Evolutionary conservation across 2,113 vertebrate genomes (phyloP).

Genomic region (Hypocryptadius cinnamomeus): DNA sequence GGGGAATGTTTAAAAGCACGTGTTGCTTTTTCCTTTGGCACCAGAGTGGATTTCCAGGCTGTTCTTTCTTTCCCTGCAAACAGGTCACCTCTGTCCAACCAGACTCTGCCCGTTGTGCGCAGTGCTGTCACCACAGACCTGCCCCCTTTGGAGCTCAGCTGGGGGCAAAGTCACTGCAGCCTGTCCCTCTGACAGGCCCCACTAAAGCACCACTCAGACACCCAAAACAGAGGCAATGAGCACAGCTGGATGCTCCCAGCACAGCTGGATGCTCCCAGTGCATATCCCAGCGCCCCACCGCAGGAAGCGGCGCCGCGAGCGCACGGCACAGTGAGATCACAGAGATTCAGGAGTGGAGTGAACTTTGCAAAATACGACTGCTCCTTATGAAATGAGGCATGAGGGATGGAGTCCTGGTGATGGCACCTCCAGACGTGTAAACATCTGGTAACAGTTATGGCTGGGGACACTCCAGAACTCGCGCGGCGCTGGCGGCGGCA

Average conservation of each 20-base stretch:
- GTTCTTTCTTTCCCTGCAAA: background rate
- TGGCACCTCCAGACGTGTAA: background rate
- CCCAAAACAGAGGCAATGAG: background rate
- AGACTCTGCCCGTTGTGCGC: rapidly evolving
- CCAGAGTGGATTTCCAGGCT: background rate
- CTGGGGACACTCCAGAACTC: background rate
- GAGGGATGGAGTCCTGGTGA: background rate
- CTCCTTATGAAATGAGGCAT: background rate
- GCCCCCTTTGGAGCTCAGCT: rapidly evolving
- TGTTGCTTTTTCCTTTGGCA: background rate
- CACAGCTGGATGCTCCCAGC: background rate
- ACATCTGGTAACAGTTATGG: background rate
- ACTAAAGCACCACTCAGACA: background rate
- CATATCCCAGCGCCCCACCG: rapidly evolving
- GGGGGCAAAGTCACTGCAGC: background rate
- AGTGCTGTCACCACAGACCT: background rate
- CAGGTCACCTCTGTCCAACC: background rate
- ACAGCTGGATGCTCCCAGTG: background rate
- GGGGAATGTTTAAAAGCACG: background rate
- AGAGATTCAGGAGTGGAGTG: background rate
- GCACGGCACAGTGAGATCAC: rapidly evolving
- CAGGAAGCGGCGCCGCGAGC: rapidly evolving
- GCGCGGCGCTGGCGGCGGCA: background rate
- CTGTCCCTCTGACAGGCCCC: background rate
- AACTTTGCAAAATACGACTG: background rate